These are phyloP conservation scores for Clavelina lepadiformis DNA, from an alignment of 23 tunicate species.

Conservation along the genomic window DNA sequence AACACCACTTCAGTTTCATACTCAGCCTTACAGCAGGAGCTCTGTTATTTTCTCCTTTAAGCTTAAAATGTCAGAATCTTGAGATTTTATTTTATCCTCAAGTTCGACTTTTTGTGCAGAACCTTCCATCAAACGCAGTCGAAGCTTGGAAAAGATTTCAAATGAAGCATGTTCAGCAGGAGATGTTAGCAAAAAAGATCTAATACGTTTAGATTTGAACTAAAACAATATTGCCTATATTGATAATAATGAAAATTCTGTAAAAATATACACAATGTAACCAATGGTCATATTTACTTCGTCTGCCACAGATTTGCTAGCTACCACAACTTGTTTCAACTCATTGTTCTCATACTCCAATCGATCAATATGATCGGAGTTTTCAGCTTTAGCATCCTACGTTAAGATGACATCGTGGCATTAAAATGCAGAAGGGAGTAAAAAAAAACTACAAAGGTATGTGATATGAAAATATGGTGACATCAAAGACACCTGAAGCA, in stretches of 20 bases:
- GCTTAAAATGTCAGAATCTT: constrained; percentile 21
- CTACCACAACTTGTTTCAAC: not conserved
- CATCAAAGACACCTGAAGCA: constrained; percentile 35
- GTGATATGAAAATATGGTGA: too few relatives aligned
- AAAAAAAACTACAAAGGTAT: not conserved
- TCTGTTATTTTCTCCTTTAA: constrained; percentile 47
- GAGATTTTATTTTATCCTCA: constrained; percentile 8
- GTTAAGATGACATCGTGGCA: not conserved
- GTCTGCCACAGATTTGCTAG: not conserved
- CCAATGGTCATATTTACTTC: too few relatives aligned
- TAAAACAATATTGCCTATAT: too few relatives aligned
- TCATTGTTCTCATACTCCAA: not conserved
- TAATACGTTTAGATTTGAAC: too few relatives aligned
- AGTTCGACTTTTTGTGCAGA: constrained; percentile 8
- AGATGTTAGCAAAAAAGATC: too few relatives aligned
- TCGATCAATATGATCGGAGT: constrained; percentile 6
- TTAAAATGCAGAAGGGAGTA: not conserved
- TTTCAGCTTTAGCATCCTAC: constrained; percentile 10
- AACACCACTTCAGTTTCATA: not conserved
- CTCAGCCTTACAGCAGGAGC: constrained; percentile 30
- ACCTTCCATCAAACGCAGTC: constrained; percentile 23
- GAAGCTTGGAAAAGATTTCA: constrained; percentile 7
- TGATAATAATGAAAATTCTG: too few relatives aligned
- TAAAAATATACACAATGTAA: too few relatives aligned
- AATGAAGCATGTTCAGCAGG: too few relatives aligned